Evolutionary conservation across 1,140 invertebrate species (phyloP).

Genomic region (Sycobia sp.): DNA sequence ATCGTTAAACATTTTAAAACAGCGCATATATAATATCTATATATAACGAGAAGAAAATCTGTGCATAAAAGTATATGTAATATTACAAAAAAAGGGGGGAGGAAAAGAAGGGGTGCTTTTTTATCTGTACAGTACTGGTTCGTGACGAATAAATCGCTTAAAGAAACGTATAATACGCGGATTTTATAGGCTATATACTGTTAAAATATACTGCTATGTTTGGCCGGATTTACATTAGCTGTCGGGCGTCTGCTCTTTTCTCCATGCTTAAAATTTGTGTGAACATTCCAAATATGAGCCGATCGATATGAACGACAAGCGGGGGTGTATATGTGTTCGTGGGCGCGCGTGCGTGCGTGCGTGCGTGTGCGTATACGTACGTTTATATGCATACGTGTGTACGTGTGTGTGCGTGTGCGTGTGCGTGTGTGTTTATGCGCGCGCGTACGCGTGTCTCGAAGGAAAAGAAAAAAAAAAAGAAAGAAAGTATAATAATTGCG

Average conservation of each 20-base stretch:
- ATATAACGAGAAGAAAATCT: no score
- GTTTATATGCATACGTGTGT: background rate
- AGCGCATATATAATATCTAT: no score
- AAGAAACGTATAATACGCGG: no score
- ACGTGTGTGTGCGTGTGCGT: background rate
- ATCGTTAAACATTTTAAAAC: background rate
- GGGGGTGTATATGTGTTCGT: conserved; percentile 8
- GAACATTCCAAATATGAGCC: conserved; percentile 11
- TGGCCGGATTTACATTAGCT: no score
- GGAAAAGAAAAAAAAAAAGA: background rate
- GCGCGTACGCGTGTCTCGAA: background rate
- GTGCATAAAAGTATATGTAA: background rate
- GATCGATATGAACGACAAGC: conserved; percentile 22
- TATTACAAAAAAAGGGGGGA: background rate
- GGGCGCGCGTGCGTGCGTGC: no score
- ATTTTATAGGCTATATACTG: no score
- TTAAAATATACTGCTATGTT: no score
- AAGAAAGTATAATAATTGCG: background rate
- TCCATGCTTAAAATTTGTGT: conserved; percentile 1
- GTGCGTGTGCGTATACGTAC: no score
- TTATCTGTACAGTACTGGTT: no score
- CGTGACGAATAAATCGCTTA: background rate
- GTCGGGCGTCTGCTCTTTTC: no score
- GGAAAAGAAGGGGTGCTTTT: background rate
- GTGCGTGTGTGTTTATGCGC: no score